phyloP scores from a whole-genome alignment of 2,113 vertebrate genomes.

The Strix uralensis region DNA sequence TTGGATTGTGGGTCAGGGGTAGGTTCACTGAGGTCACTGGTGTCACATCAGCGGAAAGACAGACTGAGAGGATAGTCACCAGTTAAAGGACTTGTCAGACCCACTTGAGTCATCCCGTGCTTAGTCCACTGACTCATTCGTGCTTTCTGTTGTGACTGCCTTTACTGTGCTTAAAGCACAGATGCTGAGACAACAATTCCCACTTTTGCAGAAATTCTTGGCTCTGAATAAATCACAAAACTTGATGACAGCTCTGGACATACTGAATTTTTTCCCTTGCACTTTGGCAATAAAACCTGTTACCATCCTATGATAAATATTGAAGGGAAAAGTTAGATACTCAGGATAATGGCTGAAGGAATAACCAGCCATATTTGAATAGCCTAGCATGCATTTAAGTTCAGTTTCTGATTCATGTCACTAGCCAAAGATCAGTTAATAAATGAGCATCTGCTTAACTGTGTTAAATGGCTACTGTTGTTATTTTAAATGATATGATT shows the following conservation, averaged over 20 bases:
- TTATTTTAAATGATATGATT: neutral
- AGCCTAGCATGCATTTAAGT: neutral
- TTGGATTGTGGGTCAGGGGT: neutral
- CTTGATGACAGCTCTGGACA: neutral
- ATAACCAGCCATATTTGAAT: neutral
- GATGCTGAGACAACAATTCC: neutral
- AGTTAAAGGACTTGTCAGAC: neutral
- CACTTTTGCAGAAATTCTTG: neutral
- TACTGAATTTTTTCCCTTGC: neutral
- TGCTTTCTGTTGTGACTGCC: neutral
- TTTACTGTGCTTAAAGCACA: neutral
- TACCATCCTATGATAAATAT: neutral
- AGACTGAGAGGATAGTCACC: neutral
- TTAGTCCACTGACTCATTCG: neutral
- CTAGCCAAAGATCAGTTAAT: neutral
- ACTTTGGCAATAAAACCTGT: neutral
- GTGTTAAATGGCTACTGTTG: neutral
- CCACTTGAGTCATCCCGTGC: neutral
- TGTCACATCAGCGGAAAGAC: neutral
- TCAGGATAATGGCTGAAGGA: neutral
- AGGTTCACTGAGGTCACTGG: neutral
- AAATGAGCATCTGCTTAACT: neutral
- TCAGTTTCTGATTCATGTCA: neutral
- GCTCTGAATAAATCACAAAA: neutral
- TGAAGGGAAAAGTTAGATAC: neutral